A percentile compares a stretch with the other conserved stretches of the same genome.
Conservation (phyloP, 2,113 vertebrate genomes). For the Dinomys branickii region DNA sequence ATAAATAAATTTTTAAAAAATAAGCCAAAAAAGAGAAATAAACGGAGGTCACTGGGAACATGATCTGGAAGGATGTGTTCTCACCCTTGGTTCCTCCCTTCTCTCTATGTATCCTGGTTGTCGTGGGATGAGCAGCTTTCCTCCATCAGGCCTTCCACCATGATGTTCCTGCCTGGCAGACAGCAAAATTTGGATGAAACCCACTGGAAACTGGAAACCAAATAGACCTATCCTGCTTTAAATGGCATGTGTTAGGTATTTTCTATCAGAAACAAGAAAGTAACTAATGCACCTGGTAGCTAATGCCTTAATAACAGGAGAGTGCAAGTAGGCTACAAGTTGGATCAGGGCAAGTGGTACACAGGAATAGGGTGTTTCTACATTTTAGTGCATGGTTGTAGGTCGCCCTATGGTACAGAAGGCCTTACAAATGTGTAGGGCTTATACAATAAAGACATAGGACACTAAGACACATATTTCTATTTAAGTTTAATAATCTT, state of each 20-base stretch:
- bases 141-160: neutral
- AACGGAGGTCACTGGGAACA: neutral
- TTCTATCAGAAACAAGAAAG: neutral
- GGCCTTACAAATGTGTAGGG: neutral
- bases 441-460: neutral
- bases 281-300: neutral
- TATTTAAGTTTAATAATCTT: slow-evolving; percentile 12
- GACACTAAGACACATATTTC: neutral
- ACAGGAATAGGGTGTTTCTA: neutral
- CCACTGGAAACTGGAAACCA: neutral
- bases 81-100: neutral
- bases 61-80: neutral
- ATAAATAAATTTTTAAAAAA: neutral
- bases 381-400: neutral
- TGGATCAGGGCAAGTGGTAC: neutral
- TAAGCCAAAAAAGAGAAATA: neutral
- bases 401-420: neutral
- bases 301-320: neutral
- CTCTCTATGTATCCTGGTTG: neutral
- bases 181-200: neutral
- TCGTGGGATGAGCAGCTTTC: neutral
- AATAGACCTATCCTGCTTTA: neutral
- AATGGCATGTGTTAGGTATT: neutral
- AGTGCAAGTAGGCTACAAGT: neutral
- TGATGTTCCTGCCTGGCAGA: neutral